Base-by-base conservation (phyloP, 2,888 invertebrate genomes). In the Hetaerina titia region DNA sequence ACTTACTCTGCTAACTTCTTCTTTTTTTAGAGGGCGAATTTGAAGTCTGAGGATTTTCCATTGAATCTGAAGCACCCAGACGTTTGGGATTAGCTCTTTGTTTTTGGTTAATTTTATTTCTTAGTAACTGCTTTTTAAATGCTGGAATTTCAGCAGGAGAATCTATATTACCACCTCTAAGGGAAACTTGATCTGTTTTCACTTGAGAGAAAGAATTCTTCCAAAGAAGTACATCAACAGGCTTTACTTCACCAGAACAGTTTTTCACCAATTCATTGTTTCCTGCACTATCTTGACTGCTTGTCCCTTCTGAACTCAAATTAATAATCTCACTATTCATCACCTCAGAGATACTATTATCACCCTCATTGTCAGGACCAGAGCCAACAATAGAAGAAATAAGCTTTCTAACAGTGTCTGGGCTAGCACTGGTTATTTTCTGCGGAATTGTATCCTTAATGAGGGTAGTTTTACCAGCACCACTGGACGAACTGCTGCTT, bases 201-300 rank as follows among this genome's bases (percentile, higher is more conserved):
- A 92, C 92, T 15, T 74, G 64, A 22, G 69, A 56, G n/a, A 92
- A 92, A 11, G 92, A 92, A 15, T 57, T 69, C n/a, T 64, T 92
- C 92, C 92, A 92, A 1, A 92, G 57, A 8, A 56, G 22, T 6
- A n/a, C 92, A 57, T 92, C 69, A 56, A 92, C 69, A 19, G 45
- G 15, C 11, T 45, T 64, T 8, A 19, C 69, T 74, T 64, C 92
- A n/a, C 56, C 56, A 56, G 45, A 19, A 31, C n/a, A 11, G n/a
- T 31, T 13, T n/a, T 92, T 69, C 17, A 7, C 45, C 45, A 1
- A 19, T 1, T 45, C 22, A 9, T 19, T 19, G 19, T 31, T 7
- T 13, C 45, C 9, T 22, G n/a, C 5, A 9, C 13, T 17, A 56
- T 45, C 92, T n/a, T n/a, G 69, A 64, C 69, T 7, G n/a, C 17